These are phyloP conservation scores for Catocala sponsa DNA, from an alignment of 2,888 invertebrate species.

Conservation along the genomic window DNA sequence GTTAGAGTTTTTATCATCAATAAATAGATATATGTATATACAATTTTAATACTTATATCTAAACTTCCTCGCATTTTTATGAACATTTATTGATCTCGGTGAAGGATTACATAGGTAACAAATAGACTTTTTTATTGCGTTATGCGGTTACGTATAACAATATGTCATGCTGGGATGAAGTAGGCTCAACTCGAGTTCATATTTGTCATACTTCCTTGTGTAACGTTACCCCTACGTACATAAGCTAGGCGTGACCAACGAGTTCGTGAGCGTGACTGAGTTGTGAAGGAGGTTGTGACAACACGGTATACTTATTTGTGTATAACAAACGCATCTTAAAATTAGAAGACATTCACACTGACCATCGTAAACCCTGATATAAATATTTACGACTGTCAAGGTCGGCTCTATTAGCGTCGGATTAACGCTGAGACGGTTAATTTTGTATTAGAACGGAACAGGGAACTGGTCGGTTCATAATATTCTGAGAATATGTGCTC, in stretches of 20 bases:
- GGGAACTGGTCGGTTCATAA: constrained; percentile 55
- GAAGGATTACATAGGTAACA: no score
- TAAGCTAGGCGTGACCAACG: constrained; percentile 3
- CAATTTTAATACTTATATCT: no score
- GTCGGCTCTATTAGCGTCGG: constrained; percentile 68
- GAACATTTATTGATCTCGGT: no score
- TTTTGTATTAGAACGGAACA: constrained; percentile 60
- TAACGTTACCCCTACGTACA: constrained; percentile 12
- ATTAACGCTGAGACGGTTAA: constrained; percentile 64
- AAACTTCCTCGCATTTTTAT: no score
- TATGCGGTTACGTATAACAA: not conserved
- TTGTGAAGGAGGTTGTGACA: constrained; percentile 26
- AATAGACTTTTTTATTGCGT: not conserved
- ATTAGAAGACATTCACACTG: constrained; percentile 80
- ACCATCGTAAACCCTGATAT: constrained; percentile 71
- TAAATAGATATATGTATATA: no score
- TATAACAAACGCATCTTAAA: constrained; percentile 55
- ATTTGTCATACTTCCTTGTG: constrained; percentile 18
- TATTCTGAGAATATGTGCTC: constrained; percentile 56
- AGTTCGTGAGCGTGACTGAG: constrained; percentile 11
- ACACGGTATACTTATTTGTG: constrained; percentile 42
- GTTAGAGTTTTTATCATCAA: no score
- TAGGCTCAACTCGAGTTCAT: constrained; percentile 6
- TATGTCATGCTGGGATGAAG: constrained; percentile 6
- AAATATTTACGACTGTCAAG: constrained; percentile 79